Percentiles rank a stretch among this genome's conserved stretches.
Conservation (phyloP, 1,140 invertebrate species). For the Phthorimaea operculella region DNA sequence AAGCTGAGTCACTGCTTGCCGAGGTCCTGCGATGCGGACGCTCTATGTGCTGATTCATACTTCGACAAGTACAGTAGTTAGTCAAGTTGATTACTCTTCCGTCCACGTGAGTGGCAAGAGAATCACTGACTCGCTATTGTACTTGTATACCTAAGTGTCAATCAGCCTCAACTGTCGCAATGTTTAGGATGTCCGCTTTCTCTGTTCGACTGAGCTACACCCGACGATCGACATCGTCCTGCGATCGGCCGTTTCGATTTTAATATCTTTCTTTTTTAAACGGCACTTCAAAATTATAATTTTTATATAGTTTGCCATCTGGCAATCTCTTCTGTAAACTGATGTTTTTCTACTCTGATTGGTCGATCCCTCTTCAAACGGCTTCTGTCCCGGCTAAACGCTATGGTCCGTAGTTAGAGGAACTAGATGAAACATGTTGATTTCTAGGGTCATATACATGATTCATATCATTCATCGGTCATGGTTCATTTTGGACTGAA, state of each 20-base stretch:
- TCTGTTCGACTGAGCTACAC: conserved; percentile 13
- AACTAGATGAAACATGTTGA: neutral
- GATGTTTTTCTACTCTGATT: neutral
- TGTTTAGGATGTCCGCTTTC: conserved; percentile 25
- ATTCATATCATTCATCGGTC: no score
- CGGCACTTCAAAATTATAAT: neutral
- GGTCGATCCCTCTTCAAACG: neutral
- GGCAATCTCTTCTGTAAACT: neutral
- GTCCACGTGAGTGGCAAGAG: no score
- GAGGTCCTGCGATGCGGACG: no score
- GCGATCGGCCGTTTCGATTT: neutral
- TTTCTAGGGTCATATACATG: neutral
- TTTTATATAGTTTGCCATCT: neutral
- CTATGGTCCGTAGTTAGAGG: neutral
- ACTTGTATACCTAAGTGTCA: no score
- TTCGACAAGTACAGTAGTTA: no score
- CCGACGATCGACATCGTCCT: neutral
- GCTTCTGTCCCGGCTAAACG: neutral
- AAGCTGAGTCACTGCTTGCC: no score
- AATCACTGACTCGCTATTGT: no score
- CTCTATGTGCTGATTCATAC: no score
- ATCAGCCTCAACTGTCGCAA: conserved; percentile 15
- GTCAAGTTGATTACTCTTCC: no score
- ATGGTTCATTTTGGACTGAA: no score
- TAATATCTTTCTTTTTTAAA: no score